phyloP scores from a whole-genome alignment of 2,797 vertebrate genomes.

The Darevskia nairensis region DNA sequence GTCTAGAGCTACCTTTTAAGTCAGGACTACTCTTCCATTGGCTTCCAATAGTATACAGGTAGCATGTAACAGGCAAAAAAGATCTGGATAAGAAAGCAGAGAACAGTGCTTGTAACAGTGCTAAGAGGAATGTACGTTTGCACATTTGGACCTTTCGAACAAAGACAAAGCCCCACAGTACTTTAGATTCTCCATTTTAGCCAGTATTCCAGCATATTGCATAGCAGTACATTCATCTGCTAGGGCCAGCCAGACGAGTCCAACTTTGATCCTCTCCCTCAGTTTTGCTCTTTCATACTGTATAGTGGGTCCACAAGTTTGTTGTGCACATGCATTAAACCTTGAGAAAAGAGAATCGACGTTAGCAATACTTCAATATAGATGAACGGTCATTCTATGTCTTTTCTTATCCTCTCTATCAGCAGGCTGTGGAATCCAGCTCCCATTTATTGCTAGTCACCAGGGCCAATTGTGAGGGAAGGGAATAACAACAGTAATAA shows the following conservation, averaged over 20 bases:
- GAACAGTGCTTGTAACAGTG: slow-evolving; percentile 56
- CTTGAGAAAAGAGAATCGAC: slow-evolving; percentile 72
- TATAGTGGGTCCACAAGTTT: slow-evolving; percentile 84
- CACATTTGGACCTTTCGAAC: slow-evolving; percentile 65
- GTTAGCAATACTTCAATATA: slow-evolving; percentile 47
- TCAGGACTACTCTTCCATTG: slow-evolving; percentile 19
- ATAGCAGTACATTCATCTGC: slow-evolving; percentile 75
- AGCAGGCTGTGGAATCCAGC: too few relatives aligned
- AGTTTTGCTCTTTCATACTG: slow-evolving; percentile 86
- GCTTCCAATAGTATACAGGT: slow-evolving; percentile 26
- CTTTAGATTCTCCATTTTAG: slow-evolving; percentile 68
- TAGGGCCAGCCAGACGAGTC: slow-evolving; percentile 71
- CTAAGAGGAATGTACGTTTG: slow-evolving; percentile 75
- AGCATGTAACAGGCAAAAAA: slow-evolving; percentile 42
- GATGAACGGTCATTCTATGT: neutral
- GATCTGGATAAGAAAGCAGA: slow-evolving; percentile 53
- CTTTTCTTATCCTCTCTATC: neutral
- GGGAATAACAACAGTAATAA: too few relatives aligned
- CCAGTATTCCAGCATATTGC: slow-evolving; percentile 73
- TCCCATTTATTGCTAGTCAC: neutral
- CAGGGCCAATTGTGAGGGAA: too few relatives aligned
- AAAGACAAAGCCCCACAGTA: slow-evolving; percentile 60
- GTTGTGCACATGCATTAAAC: slow-evolving; percentile 87
- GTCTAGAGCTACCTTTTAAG: slow-evolving; percentile 36
- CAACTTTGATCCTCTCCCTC: slow-evolving; percentile 70